Base-by-base conservation (phyloP, 2,797 vertebrate genomes). In the Cyprinella venusta region DNA sequence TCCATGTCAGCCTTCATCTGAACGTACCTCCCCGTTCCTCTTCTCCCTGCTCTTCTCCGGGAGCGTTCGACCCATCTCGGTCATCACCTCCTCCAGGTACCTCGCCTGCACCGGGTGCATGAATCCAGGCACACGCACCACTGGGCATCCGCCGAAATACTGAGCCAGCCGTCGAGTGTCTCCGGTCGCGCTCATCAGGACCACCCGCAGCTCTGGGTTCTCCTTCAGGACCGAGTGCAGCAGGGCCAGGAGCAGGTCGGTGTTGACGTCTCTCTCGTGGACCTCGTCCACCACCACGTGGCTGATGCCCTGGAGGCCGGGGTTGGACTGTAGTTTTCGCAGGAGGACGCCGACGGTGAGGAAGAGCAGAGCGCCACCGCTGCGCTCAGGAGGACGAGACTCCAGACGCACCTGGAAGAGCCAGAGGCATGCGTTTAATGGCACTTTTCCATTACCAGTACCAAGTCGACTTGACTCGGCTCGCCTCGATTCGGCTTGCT, bases 241-340 rank as follows among this genome's bases (percentile, higher is more conserved):
- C 87, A 99, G 93, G 21, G 97, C 98, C 82, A 99, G 94, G 88
- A 99, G 95, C 91, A 99, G 95, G 93, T 99, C 98, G 0, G 98
- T 99, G 95, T 99, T 98, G 64, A 99, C 94, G 1, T 99, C 97
- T 4, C 98, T 91, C 92, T 99, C 98, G 0, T 99, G 98, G 54
- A 99, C 98, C 92, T 99, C 98, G 0, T 99, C 98, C 77, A 99
- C 97, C 1, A 99, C 91, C 15, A 99, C 96, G 0, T 99, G 98
- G 91, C 97, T 99, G 88, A 99, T 93, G 0, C 98, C 98, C 89
- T 90, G 93, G 86, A 99, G 93, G 50, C 89, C 88, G 2, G 96
- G 95, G 89, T 99, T 99, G 0, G 96, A 94, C 93, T 97, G 97
- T 83, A 99, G 93, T 92, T 99, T 99, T 81, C 92, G 93, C 84